Conservation (phyloP, 2,113 vertebrate species). For the Dicaeum eximium region DNA sequence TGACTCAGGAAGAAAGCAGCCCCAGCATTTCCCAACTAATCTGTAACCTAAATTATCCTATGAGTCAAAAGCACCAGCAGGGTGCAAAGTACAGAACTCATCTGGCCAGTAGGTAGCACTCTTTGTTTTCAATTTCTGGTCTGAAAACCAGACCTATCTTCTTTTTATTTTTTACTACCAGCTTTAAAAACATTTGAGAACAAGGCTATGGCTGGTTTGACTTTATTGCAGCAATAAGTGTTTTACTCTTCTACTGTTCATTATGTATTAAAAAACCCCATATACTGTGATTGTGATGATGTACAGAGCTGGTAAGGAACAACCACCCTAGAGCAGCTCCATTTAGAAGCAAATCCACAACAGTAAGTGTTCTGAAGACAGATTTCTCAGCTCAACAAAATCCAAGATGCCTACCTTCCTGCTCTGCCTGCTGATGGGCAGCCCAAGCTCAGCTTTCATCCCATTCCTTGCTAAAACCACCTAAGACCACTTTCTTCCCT, state of each 20-base stretch:
- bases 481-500: neutral
- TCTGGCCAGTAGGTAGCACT: conserved; percentile 14
- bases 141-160: neutral
- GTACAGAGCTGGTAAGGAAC: neutral
- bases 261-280: neutral
- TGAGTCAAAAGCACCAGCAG: neutral
- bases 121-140: neutral
- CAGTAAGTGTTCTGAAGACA: neutral
- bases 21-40: neutral
- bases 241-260: neutral
- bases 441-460: neutral
- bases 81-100: neutral
- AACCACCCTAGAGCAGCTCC: neutral
- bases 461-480: neutral
- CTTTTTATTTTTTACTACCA: neutral
- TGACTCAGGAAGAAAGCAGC: conserved; percentile 11
- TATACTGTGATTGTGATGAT: neutral
- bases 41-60: neutral
- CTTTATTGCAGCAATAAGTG: neutral
- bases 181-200: neutral
- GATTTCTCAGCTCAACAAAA: neutral
- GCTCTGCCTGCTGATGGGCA: neutral
- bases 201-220: neutral
- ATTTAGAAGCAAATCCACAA: neutral
- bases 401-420: neutral